Evolutionary conservation across 2,797 vertebrate genomes (phyloP).

Genomic region (Alosa sapidissima): DNA sequence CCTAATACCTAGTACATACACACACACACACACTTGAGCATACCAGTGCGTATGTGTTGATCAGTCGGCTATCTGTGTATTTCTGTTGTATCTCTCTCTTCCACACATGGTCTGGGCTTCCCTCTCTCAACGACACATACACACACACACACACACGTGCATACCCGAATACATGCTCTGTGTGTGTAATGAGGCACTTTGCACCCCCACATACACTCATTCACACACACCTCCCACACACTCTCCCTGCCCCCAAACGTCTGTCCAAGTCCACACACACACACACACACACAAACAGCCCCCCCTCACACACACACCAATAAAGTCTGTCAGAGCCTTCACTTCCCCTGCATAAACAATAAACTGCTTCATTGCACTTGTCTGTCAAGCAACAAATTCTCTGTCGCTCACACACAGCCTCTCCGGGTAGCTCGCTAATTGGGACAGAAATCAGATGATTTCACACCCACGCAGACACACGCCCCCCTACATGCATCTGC

Average conservation of each 20-base stretch:
- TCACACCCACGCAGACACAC: too few relatives aligned
- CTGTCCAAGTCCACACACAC: background rate
- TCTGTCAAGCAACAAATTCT: background rate
- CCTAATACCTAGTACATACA: background rate
- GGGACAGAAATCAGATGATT: background rate
- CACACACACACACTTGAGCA: background rate
- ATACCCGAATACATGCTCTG: background rate
- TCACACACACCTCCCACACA: constrained; percentile 1
- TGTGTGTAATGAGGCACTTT: background rate
- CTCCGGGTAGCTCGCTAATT: background rate
- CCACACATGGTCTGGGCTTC: background rate
- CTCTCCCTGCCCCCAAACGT: constrained; percentile 9
- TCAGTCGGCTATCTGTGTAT: too few relatives aligned
- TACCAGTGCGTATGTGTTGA: too few relatives aligned
- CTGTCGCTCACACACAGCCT: background rate
- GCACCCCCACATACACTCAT: background rate
- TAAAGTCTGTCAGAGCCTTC: background rate
- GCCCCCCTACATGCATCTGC: too few relatives aligned
- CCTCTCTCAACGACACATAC: background rate
- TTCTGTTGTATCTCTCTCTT: background rate
- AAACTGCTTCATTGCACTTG: background rate
- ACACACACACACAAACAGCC: background rate
- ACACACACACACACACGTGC: background rate
- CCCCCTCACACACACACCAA: background rate
- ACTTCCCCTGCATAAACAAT: background rate